Percentiles rank a stretch among this genome's conserved stretches.
phyloP scores from a whole-genome alignment of 2,888 invertebrate genomes.

The Cecidostiba fungosa region DNA sequence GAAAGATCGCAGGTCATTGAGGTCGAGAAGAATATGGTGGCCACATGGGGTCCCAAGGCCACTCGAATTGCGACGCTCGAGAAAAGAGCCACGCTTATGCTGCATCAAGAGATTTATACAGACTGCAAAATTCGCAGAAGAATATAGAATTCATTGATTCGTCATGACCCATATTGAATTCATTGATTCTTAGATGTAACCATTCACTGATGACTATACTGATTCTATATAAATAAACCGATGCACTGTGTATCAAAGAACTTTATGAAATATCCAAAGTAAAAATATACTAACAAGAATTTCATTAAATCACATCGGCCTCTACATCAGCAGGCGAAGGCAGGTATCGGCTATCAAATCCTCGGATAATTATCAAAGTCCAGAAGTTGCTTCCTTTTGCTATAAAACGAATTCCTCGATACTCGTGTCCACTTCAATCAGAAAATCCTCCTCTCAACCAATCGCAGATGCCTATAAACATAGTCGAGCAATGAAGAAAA shows the following conservation, averaged over 20 bases:
- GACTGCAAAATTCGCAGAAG: too few species aligned
- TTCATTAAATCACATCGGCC: background rate
- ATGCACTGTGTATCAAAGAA: too few species aligned
- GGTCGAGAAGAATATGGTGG: constrained; percentile 57
- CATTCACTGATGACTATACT: too few species aligned
- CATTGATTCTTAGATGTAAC: too few species aligned
- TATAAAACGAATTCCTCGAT: background rate
- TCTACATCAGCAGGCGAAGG: background rate
- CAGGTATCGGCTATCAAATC: background rate
- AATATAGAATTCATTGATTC: too few species aligned
- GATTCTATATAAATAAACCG: too few species aligned
- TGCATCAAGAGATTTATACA: background rate
- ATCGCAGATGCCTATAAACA: background rate
- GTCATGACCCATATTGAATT: too few species aligned
- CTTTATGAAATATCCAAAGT: too few species aligned
- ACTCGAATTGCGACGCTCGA: constrained; percentile 40
- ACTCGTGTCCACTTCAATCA: background rate
- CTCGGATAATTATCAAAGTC: background rate
- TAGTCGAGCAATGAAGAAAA: background rate
- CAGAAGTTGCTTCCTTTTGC: background rate
- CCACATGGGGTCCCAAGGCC: constrained; percentile 65
- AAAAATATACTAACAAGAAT: too few species aligned
- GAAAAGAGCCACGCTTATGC: background rate
- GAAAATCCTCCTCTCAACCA: background rate
- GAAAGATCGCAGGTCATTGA: constrained; percentile 14